Evolutionary conservation across 2,797 vertebrate genomes (phyloP), one percentile per base, ranked within the genome.

Genomic region (Pyrrhura leucotis): DNA sequence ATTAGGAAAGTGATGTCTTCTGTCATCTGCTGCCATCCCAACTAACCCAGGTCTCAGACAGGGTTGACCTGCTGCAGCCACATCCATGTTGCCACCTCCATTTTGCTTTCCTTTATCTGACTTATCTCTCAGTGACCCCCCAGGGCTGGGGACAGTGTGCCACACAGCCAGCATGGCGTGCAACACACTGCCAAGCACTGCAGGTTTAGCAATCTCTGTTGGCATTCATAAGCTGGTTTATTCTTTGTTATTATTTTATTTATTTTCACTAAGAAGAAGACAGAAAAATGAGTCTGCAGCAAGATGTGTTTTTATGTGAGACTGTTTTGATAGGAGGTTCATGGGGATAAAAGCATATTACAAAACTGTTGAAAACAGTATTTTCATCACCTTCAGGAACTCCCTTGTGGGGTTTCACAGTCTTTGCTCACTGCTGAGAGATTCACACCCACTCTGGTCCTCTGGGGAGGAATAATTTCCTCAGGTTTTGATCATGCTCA

Each of bases 361-460:
- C 85, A 86, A 94, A 97, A 85, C 67, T 42, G 23, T 56, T 23
- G 40, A 77, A 83, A 85, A 61, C 50, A 73, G 23, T 44, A 42
- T 94, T 95, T 95, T 90, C 54, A 83, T 56, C 85, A 56, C 85
- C 68, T 90, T 88, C 72, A 63, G 51, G 68, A 85, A 5, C 78
- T 91, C 84, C 44, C 51, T 56, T 26, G 51, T 83, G 78, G 48
- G 58, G n/a, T 88, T 56, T 89, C 53, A 53, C 50, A 67, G 28
- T 65, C 45, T 79, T 75, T 85, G 56, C 82, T 94, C 40, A 13
- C 56, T 77, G 22, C 56, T 77, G 65, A 93, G 72, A 28, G 77
- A 90, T 73, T 83, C 85, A 83, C 75, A 89, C 26, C 21, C 67
- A 28, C 33, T 71, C 56, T 83, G 16, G 16, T 75, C 45, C 65